phyloP scores from a whole-genome alignment of 2,113 vertebrate genomes.

The Loxodonta africana region DNA sequence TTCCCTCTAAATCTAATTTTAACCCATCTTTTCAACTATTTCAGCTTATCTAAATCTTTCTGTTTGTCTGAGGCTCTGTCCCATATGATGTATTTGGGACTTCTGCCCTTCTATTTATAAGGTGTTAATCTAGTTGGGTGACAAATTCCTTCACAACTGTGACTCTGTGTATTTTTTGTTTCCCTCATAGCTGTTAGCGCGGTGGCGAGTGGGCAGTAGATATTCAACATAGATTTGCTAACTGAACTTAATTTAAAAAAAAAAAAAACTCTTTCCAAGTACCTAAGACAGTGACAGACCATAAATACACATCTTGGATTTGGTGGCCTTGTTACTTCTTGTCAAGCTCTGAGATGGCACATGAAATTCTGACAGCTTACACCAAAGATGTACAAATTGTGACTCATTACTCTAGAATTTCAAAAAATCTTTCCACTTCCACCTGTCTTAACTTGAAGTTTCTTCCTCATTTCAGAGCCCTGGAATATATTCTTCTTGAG shows the following conservation, averaged over 20 bases:
- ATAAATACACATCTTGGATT: neutral
- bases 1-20: neutral
- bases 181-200: neutral
- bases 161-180: neutral
- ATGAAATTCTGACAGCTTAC: neutral
- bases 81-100: neutral
- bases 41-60: neutral
- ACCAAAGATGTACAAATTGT: neutral
- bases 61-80: neutral
- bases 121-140: neutral
- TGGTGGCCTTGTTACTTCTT: neutral
- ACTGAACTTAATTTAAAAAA: neutral
- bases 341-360: neutral
- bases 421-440: constrained; percentile 24
- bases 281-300: neutral
- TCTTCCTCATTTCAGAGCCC: constrained; percentile 12
- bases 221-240: neutral
- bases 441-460: constrained; percentile 57
- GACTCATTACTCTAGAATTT: constrained; percentile 51
- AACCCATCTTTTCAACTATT: neutral
- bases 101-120: neutral
- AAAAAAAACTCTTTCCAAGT: neutral
- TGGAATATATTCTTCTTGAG: constrained; percentile 30
- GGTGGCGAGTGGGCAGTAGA: neutral
- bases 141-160: neutral